A percentile compares a stretch with the other conserved stretches of the same genome.
Conservation (phyloP, 2,888 invertebrate species). For the Melinaea marsaeus region DNA sequence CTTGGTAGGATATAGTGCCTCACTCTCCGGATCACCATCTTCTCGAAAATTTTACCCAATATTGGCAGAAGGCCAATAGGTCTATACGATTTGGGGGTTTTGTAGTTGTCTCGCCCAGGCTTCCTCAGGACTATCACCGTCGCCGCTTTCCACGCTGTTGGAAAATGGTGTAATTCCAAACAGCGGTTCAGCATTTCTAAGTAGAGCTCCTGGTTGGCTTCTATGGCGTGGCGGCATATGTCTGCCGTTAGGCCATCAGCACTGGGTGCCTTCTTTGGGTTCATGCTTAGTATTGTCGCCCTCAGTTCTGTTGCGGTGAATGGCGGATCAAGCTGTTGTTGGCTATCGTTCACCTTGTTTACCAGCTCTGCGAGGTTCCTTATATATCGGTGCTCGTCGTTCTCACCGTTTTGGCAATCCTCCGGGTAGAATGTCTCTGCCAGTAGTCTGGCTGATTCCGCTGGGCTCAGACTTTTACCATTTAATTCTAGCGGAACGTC, state of each 20-base stretch:
- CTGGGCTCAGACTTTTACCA: neutral
- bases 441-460: slow-evolving; percentile 13
- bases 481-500: neutral
- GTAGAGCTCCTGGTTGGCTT: slow-evolving; percentile 1
- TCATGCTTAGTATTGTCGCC: slow-evolving; percentile 8
- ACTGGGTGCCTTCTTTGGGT: slow-evolving; percentile 28
- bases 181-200: slow-evolving; percentile 18
- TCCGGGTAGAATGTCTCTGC: slow-evolving; percentile 16
- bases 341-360: neutral
- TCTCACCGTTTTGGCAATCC: slow-evolving; percentile 6
- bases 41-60: no score
- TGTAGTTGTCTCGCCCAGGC: slow-evolving; percentile 17
- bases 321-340: slow-evolving; percentile 15
- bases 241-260: slow-evolving; percentile 26
- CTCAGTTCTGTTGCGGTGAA: slow-evolving; percentile 19
- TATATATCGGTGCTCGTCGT: slow-evolving; percentile 8
- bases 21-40: no score
- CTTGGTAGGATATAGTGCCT: no score
- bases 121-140: slow-evolving; percentile 13
- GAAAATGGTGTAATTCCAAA: slow-evolving; percentile 13
- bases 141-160: slow-evolving; percentile 19
- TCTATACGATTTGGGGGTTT: slow-evolving; percentile 12
- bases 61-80: no score
- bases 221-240: slow-evolving; percentile 16
- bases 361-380: slow-evolving; percentile 1